A percentile compares a stretch with the other conserved stretches of the same genome.
Conservation (phyloP, 92 coral and sea anemone species). For the Parazoanthus swiftii region DNA sequence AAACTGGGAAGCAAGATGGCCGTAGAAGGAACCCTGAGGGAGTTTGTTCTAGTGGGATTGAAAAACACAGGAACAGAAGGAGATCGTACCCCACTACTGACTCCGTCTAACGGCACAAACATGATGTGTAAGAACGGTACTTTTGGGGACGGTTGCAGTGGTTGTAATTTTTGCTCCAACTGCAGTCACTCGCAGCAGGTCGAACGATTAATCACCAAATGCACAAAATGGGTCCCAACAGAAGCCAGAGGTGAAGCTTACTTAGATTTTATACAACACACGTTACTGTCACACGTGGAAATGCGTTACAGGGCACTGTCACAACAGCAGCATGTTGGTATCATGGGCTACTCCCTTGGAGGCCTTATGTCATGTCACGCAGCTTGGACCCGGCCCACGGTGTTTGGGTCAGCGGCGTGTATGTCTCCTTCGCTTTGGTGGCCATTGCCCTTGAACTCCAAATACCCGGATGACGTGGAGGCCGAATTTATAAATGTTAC, state of each 20-base stretch:
- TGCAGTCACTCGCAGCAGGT: slow-evolving; percentile 4
- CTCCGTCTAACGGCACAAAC: slow-evolving; percentile 47
- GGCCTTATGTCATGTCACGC: slow-evolving; percentile 61
- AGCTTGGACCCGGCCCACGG: slow-evolving; percentile 54
- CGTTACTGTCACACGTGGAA: slow-evolving; percentile 36
- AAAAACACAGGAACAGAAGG: slow-evolving; percentile 23
- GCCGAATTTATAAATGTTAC: slow-evolving; percentile 45
- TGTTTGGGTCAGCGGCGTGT: slow-evolving; percentile 66
- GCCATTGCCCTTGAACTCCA: slow-evolving; percentile 54
- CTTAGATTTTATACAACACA: slow-evolving; percentile 52
- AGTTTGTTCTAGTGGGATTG: slow-evolving; percentile 46
- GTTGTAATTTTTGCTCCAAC: slow-evolving; percentile 30
- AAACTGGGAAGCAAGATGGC: slow-evolving; percentile 32
- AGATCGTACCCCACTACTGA: slow-evolving; percentile 33
- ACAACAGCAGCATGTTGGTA: slow-evolving; percentile 45
- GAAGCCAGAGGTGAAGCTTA: slow-evolving; percentile 39
- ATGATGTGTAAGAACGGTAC: slow-evolving; percentile 41
- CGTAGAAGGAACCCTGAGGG: slow-evolving; percentile 33
- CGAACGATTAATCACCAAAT: neutral
- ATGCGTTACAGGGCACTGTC: slow-evolving; percentile 43
- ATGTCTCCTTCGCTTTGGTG: slow-evolving; percentile 66
- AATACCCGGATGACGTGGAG: slow-evolving; percentile 50
- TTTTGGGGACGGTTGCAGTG: neutral
- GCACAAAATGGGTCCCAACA: slow-evolving; percentile 49
- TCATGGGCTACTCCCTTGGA: slow-evolving; percentile 57